Base-by-base conservation (phyloP, 2,113 vertebrate genomes). In the Tiliqua scincoides region DNA sequence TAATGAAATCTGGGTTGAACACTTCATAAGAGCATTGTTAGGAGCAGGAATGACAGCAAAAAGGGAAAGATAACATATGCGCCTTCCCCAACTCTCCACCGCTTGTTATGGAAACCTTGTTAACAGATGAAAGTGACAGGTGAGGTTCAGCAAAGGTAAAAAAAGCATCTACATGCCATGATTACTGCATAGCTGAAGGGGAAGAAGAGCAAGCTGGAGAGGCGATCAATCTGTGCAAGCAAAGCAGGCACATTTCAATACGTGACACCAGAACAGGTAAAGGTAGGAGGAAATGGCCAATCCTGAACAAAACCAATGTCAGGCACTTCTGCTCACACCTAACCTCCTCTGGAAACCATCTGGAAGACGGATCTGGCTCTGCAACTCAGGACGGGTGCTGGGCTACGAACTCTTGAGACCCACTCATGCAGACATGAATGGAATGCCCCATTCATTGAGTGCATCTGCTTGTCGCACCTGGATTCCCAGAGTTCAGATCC, bases 91-190 rank as follows among this genome's bases (percentile, higher is more conserved):
- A 83, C 54, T 70, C 35, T 91, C 57, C 0, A 8, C 71, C 0
- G 2, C 87, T 93, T 92, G 87, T 92, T 93, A 87, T 84, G 82
- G 91, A 92, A 94, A 87, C 78, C 78, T 88, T 89, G 70, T 89
- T 91, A 93, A 87, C 78, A 90, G 85, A 93, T 89, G 79, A 92
- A 94, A 92, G 87, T 90, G 90, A 90, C 81, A 90, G 79, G 85
- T 91, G 85, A 93, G 75, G 85, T 91, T 93, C 88, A 86, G 76
- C 2, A 5, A 71, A 84, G 63, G 88, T 75, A 90, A 86, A 87
- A n/a, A 0, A 70, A 91, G 59, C 32, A 57, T 57, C 90, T 85
- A 86, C 40, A 59, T 74, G 79, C 59, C 25, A 54, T 82, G 68
- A 85, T 88, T 67, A 81, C 83, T 89, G 86, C 70, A 91, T 75